Evolutionary conservation across 2,888 invertebrate genomes (phyloP), one percentile per base, ranked within the genome.

Genomic region (Dermolepida albohirtum): DNA sequence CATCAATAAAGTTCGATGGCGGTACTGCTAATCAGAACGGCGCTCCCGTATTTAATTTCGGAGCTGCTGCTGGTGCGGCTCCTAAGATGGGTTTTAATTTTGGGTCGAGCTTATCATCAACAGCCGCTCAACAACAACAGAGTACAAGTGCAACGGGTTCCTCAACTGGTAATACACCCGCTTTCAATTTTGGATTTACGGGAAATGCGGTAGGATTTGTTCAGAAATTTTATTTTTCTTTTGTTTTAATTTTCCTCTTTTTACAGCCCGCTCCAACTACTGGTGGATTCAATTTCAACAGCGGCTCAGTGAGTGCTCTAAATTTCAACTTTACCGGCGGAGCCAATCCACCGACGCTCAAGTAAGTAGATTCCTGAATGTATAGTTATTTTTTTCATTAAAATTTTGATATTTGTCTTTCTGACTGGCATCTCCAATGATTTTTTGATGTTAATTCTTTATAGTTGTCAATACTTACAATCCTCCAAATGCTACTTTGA

Each of bases 251-350:
- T 43, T 72, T 72, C 68, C 64, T 59, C 51, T 50, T 66, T 62
- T 54, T 69, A 65, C 49, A 73, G 70, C 66, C 78, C 6, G 62
- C 74, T n/a, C 44, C 70, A 17, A 69, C 76, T 17, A 50, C 78
- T 5, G 79, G 80, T 44, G 78, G 80, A 14, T 82, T 82, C 67
- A 80, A 79, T 63, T 83, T 83, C 72, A 76, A 75, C 44, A 14
- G 44, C 14, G 65, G 66, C 34, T 66, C 78, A 8, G 74, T 75
- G 54, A 85, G 86, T 69, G 83, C 85, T 72, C 86, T 86, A 41
- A 78, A 82, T 5, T 86, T 85, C 74, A 86, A 86, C 70, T 87
- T 87, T 69, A 85, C 86, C 5, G 83, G 82, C 54, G 85, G 85
- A 51, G 80, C 81, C 68, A 79, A 83, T 51, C 59, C 68, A 59